A percentile compares a stretch with the other conserved stretches of the same genome.
phyloP scores from a whole-genome alignment of 1,140 invertebrate genomes.

The Drosophila kikkawai region DNA sequence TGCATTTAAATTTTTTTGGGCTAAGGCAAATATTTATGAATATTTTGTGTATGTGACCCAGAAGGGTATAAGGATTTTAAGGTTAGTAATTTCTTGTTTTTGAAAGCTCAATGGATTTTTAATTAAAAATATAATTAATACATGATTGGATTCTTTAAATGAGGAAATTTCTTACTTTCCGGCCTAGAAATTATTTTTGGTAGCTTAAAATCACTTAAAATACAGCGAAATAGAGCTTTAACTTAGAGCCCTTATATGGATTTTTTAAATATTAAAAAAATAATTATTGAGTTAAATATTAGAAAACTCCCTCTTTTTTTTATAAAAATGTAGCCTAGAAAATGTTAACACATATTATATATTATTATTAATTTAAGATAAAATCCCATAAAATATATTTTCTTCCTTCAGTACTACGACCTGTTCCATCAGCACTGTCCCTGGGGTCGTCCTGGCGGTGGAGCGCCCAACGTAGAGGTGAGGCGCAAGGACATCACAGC shows the following conservation, averaged over 20 bases:
- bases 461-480: constrained; percentile 85
- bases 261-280: too few species aligned
- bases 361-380: not conserved
- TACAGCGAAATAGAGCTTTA: too few species aligned
- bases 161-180: not conserved
- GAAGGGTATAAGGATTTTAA: too few species aligned
- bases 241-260: too few species aligned
- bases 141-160: not conserved
- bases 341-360: not conserved
- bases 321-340: not conserved
- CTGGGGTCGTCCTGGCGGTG: constrained; percentile 85
- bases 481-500: constrained; percentile 85
- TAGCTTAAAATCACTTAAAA: not conserved
- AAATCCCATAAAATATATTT: not conserved
- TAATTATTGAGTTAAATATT: too few species aligned
- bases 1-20: not conserved
- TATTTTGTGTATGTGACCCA: not conserved
- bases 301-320: too few species aligned
- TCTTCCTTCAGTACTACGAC: constrained; percentile 76
- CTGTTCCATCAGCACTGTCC: constrained; percentile 85
- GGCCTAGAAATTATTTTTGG: not conserved
- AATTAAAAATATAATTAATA: not conserved
- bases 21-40: not conserved
- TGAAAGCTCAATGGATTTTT: not conserved
- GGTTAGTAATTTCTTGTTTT: not conserved